phyloP scores from a whole-genome alignment of 1,140 invertebrate genomes.

The Drosophila rhopaloa region DNA sequence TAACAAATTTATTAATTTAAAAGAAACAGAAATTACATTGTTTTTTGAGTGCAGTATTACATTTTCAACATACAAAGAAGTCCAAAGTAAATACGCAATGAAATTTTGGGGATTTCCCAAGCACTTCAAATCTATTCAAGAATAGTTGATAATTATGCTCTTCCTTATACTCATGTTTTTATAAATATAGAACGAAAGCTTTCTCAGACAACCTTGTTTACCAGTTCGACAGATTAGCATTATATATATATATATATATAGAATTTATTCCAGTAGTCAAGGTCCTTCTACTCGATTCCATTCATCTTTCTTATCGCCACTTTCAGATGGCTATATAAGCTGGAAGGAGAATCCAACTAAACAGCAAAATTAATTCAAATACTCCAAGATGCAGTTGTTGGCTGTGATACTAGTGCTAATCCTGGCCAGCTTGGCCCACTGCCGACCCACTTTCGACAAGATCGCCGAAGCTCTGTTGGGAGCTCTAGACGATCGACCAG shows the following conservation, averaged over 20 bases:
- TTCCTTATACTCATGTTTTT: neutral
- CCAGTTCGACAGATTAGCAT: slow-evolving; percentile 10
- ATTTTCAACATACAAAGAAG: neutral
- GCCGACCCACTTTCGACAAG: slow-evolving; percentile 68
- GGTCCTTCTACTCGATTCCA: slow-evolving; percentile 28
- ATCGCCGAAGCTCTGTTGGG: slow-evolving; percentile 59
- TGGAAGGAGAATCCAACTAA: neutral
- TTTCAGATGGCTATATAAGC: slow-evolving; percentile 30
- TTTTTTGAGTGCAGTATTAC: neutral
- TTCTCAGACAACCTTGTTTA: slow-evolving; percentile 38
- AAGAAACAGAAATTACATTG: no score
- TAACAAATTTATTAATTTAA: no score
- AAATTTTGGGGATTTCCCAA: slow-evolving; percentile 9
- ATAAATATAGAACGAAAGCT: slow-evolving; percentile 3
- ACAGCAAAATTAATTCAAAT: slow-evolving; percentile 13
- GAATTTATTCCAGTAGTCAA: slow-evolving; percentile 12
- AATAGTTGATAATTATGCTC: slow-evolving; percentile 7
- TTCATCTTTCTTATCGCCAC: slow-evolving; percentile 36
- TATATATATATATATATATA: slow-evolving; percentile 7
- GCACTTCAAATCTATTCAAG: neutral
- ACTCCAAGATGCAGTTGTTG: slow-evolving; percentile 42
- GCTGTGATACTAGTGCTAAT: slow-evolving; percentile 25
- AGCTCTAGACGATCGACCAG: slow-evolving; percentile 26
- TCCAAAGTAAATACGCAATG: neutral
- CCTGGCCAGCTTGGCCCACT: slow-evolving; percentile 13